Percentiles rank a stretch among this genome's conserved stretches.
Conservation (phyloP, 2,888 invertebrate genomes). For the Allophyes oxyacanthae region DNA sequence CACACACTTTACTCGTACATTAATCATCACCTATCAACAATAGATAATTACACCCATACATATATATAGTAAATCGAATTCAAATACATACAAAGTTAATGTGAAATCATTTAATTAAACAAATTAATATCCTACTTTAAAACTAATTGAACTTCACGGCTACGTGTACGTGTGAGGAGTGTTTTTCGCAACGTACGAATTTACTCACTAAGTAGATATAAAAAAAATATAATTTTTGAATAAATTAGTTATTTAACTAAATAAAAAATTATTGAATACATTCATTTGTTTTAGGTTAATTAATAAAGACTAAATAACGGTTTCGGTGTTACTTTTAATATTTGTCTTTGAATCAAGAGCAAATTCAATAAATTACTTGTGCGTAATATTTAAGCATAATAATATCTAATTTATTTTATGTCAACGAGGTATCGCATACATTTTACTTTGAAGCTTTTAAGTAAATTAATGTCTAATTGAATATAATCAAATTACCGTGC, state of each 20-base stretch:
- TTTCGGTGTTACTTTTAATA: too few relatives aligned
- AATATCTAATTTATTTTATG: conserved; percentile 37
- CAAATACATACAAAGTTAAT: conserved; percentile 11
- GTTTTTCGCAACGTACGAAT: conserved; percentile 13
- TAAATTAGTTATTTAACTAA: too few relatives aligned
- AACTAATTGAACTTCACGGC: conserved; percentile 21
- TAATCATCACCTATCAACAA: conserved; percentile 23
- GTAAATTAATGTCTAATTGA: conserved; percentile 61
- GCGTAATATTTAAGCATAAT: background rate
- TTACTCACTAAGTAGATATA: too few relatives aligned
- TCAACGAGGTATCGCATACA: conserved; percentile 43
- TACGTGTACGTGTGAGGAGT: conserved; percentile 28
- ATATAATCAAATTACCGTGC: conserved; percentile 49
- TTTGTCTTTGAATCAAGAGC: too few relatives aligned
- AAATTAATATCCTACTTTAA: conserved; percentile 28
- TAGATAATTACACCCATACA: conserved; percentile 9
- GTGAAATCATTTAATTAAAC: conserved; percentile 15
- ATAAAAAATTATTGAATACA: too few relatives aligned
- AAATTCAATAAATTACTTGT: too few relatives aligned
- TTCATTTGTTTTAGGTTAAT: too few relatives aligned
- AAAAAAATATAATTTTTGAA: too few relatives aligned
- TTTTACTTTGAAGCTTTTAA: conserved; percentile 61
- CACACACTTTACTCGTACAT: conserved; percentile 29
- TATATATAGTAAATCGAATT: conserved; percentile 1
- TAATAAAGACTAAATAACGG: too few relatives aligned